A percentile compares a stretch with the other conserved stretches of the same genome.
phyloP scores from a whole-genome alignment of 1,140 invertebrate genomes.

The Eumaeus atala region DNA sequence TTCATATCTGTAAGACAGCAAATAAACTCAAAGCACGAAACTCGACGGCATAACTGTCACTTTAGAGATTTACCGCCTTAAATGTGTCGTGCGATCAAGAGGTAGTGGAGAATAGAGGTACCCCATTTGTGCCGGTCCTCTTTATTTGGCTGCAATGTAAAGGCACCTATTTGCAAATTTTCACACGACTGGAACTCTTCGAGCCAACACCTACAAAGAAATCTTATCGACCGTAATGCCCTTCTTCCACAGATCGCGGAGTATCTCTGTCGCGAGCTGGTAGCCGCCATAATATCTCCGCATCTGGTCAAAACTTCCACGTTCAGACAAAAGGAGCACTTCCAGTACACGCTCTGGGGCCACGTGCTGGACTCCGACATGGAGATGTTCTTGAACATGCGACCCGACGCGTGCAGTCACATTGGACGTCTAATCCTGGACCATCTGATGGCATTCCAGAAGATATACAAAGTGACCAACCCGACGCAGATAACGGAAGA shows the following conservation, averaged over 20 bases:
- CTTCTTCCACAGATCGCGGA: conserved; percentile 71
- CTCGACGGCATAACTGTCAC: no score
- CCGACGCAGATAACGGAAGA: conserved; percentile 46
- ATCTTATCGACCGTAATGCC: no score
- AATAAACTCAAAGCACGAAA: no score
- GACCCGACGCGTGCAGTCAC: conserved; percentile 74
- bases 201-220: no score
- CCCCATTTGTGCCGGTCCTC: no score
- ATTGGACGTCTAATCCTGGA: conserved; percentile 74
- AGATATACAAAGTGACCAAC: conserved; percentile 59
- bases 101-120: no score
- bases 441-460: conserved; percentile 70
- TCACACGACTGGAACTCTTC: no score
- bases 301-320: conserved; percentile 68
- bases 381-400: conserved; percentile 75
- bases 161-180: no score
- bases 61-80: no score
- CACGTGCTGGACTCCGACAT: conserved; percentile 73
- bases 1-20: no score
- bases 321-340: conserved; percentile 68
- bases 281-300: conserved; percentile 66
- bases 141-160: no score
- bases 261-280: conserved; percentile 74
- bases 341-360: conserved; percentile 76
- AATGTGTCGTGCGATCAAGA: no score